These are phyloP conservation scores for Zelleria hepariella DNA, from an alignment of 2,888 invertebrate genomes.

Conservation along the genomic window DNA sequence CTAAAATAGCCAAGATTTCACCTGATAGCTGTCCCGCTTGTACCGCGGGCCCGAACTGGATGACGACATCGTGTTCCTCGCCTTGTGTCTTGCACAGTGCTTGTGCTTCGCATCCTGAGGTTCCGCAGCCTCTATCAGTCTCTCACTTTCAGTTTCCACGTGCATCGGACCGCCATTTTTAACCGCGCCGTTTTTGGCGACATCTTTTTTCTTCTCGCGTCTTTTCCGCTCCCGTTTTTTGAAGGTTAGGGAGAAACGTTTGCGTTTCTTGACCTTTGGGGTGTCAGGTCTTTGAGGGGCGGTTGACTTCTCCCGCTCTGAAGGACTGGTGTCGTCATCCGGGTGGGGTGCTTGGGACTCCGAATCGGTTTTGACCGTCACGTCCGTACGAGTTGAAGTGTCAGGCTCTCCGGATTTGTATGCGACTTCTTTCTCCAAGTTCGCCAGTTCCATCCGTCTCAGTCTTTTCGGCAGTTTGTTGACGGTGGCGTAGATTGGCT, in stretches of 20 bases:
- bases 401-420: conserved; percentile 56
- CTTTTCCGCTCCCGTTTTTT: conserved; percentile 63
- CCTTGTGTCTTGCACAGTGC: conserved; percentile 47
- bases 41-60: conserved; percentile 65
- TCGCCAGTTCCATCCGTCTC: conserved; percentile 57
- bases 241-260: conserved; percentile 59
- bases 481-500: conserved; percentile 66
- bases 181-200: conserved; percentile 37
- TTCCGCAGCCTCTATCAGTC: conserved; percentile 50
- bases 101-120: conserved; percentile 43
- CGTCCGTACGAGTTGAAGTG: conserved; percentile 54
- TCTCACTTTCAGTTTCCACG: conserved; percentile 58
- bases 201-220: conserved; percentile 55
- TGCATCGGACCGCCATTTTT: conserved; percentile 46
- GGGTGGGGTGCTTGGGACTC: conserved; percentile 46
- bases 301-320: conserved; percentile 56
- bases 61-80: conserved; percentile 54
- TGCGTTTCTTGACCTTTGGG: conserved; percentile 61
- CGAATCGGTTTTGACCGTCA: conserved; percentile 56
- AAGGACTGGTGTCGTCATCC: conserved; percentile 62
- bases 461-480: conserved; percentile 66
- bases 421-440: conserved; percentile 62
- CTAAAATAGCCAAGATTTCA: no score
- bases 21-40: conserved; percentile 70
- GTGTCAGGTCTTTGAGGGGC: conserved; percentile 53